Base-by-base conservation (phyloP, 2,797 vertebrate genomes). In the Gymnothorax javanicus region DNA sequence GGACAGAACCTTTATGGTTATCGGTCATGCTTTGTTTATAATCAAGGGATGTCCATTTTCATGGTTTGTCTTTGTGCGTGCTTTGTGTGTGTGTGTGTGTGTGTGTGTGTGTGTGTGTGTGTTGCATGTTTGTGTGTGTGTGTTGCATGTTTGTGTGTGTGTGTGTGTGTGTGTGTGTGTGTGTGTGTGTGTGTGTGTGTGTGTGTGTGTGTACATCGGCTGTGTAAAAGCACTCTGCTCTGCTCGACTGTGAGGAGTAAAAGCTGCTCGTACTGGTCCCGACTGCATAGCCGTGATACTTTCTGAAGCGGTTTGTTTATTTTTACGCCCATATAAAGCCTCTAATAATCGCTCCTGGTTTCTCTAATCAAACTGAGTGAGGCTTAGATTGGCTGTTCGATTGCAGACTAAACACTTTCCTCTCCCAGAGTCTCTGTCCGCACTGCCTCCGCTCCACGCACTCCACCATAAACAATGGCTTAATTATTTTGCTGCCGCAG, bases 381-480 rank as follows among this genome's bases (percentile, higher is more conserved):
- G 77, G 77, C 17, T 54, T 27, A n/a, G 56, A 58, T 62, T 86
- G 67, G 82, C 84, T 82, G 86, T 86, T 88, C 58, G 71, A 71
- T 84, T 87, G 84, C 82, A 87, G 64, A 85, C 87, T 89, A 89
- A 88, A 87, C 73, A 85, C 86, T 84, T 88, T 86, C 85, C 84
- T 25, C 82, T 54, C 83, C 79, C 79, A 77, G 54, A 33, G 81
- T 52, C 64, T 54, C n/a, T 77, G 60, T 71, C 73, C 50, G 82
- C 83, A 33, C 56, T 20, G 23, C n/a, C 43, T 52, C 77, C 56
- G 50, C 52, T 2, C 77, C n/a, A 15, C 20, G 9, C 50, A 56
- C 77, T 81, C 77, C 11, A 81, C 52, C 54, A 81, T 81, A 87
- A 87, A 57, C 33, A 69, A 79, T 85, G 57, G 81, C 77, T 87